Base-by-base conservation (phyloP, 1,140 invertebrate genomes). In the Hyles euphorbiae region DNA sequence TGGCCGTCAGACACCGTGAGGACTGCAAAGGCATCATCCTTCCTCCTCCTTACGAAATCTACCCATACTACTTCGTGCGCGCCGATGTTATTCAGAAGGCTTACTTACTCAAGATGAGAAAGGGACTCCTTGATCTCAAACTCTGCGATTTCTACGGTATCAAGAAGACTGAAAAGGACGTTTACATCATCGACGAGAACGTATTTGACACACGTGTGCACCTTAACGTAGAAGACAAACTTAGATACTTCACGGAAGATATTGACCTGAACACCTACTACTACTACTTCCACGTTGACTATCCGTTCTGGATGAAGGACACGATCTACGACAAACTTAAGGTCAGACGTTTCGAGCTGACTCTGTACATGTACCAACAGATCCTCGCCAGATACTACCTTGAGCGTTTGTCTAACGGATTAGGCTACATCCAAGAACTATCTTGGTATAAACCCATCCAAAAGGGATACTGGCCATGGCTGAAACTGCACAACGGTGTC, bases 211-310 rank as follows among this genome's bases (percentile, higher is more conserved):
- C 90, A 53, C 78, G 84, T 45, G 63, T 84, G 56, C 63, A 67
- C 58, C 58, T 89, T n/a, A 85, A 76, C 57, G 64, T 78, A 4
- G 76, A 88, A 50, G 78, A 85, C 67, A 76, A 81, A 8, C 58
- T 94, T 33, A 89, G 91, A 59, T 94, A 94, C 68, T 94, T 93
- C 71, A 91, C 91, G 32, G 93, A 94, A 80, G 93, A 94, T 69
- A 90, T 94, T 65, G 93, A 92, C 33, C 81, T 93, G 43, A 94
- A 94, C 66, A 87, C 90, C 3, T 93, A 91, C 77, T 93, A 94
- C 81, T 94, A 92, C 83, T 92, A 94, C 78, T 91, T 92, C 88
- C 92, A 94, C 58, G 77, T 91, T 61, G 88, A 92, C 44, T 93
- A 92, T 78, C 93, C 94, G 52, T 92, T 92, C 90, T 94, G 91